Conservation (phyloP, 2,797 vertebrate genomes). For the Hipposideros larvatus region DNA sequence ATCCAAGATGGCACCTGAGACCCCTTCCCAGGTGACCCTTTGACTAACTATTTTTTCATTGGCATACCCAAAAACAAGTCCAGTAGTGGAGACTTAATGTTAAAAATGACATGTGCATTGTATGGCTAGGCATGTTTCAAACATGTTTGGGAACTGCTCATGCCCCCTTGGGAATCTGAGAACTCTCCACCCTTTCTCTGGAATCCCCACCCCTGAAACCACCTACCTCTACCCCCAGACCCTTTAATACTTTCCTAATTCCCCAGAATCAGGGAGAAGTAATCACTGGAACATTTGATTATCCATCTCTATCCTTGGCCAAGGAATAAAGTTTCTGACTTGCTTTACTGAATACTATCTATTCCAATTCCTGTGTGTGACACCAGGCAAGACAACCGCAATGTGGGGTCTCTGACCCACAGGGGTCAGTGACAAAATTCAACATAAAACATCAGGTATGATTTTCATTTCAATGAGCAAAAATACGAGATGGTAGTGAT, state of each 20-base stretch:
- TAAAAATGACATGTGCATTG: background rate
- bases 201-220: background rate
- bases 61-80: background rate
- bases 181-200: background rate
- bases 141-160: background rate
- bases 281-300: background rate
- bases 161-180: background rate
- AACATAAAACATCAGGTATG: background rate
- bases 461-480: constrained; percentile 8
- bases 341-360: background rate
- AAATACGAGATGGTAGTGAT: background rate
- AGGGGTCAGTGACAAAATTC: background rate
- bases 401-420: background rate
- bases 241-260: background rate
- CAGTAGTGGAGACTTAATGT: background rate
- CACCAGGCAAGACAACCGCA: background rate
- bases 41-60: background rate
- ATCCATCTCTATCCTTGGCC: background rate
- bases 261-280: background rate
- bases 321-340: background rate
- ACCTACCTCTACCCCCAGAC: background rate
- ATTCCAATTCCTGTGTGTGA: background rate
- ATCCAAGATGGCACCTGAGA: background rate
- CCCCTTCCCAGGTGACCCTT: background rate
- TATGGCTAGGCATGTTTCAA: background rate